A percentile compares a stretch with the other conserved stretches of the same genome.
These are phyloP conservation scores for Silvanus unidentatus DNA, from an alignment of 2,888 invertebrate species.

Conservation along the genomic window DNA sequence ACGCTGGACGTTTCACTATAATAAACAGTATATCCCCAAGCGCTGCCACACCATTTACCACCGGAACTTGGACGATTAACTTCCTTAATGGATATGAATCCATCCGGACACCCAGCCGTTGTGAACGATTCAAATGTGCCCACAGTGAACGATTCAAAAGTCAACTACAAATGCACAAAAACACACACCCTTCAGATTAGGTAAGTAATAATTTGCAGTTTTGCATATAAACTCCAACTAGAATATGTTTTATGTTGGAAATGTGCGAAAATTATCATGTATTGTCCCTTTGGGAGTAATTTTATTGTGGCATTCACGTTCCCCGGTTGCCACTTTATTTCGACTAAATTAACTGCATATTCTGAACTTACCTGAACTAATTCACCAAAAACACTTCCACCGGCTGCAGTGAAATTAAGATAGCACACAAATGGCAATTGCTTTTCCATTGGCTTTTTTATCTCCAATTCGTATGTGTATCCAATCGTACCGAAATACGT, in stretches of 20 bases:
- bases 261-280: no score
- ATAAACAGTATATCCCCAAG: constrained; percentile 80
- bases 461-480: constrained; percentile 71
- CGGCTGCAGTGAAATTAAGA: constrained; percentile 77
- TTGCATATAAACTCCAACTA: no score
- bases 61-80: constrained; percentile 64
- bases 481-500: constrained; percentile 79
- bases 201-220: no score
- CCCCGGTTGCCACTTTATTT: no score
- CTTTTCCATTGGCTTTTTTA: constrained; percentile 67
- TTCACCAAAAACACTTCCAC: constrained; percentile 65
- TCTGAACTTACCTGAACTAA: constrained; percentile 62
- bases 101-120: constrained; percentile 72
- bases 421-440: constrained; percentile 74
- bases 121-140: constrained; percentile 75
- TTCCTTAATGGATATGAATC: constrained; percentile 74
- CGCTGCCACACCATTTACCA: constrained; percentile 79
- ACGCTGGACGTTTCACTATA: constrained; percentile 77
- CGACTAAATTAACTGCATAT: no score
- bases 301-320: no score
- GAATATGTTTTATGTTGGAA: no score
- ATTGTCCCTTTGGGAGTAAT: no score
- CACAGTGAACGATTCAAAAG: constrained; percentile 77
- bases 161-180: constrained; percentile 55
- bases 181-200: no score